Evolutionary conservation across 2,113 vertebrate species (phyloP), one percentile per base, ranked within the genome.

Genomic region (Taxidea taxus): DNA sequence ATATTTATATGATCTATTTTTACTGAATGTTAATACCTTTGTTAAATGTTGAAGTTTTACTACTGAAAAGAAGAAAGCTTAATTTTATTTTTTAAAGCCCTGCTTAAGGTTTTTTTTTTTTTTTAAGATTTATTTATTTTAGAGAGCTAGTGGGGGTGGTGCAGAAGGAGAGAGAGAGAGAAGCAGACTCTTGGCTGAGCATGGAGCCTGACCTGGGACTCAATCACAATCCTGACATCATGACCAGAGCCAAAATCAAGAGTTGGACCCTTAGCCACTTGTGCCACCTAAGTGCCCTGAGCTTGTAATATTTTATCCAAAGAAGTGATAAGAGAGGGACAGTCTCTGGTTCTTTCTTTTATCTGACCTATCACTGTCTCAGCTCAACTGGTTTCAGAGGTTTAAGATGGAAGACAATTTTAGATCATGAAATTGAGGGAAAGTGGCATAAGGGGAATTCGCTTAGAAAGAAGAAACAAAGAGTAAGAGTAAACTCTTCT

Each of bases 1-100:
- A 37, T 90, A 51, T 51, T 86, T 97, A n/a, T 84, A 81, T 90
- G 23, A 81, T 12, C 58, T 92, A 31, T 29, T 85, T 91, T 94
- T 84, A 80, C 29, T 83, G 23, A 51, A 66, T 27, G 37, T 74
- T 83, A 96, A n/a, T 91, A 82, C 7, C 23, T 93, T 72, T 29
- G 90, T 87, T 62, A 74, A 84, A 75, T 58, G 70, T 72, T 58
- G 62, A 58, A 92, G 31, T 82, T 91, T 89, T 94, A 87, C 47
- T 94, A 64, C 27, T 42, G 10, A 90, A 94, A 83, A 91, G 4
- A 89, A 86, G 42, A 20, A 92, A 90, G 0, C 51, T 83, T 87
- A 47, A 74, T 87, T 44, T 39, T 72, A 6, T 21, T 34, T 95
- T 92, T 92, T 68, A 49, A 68, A 90, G 25, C 9, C 8, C 14